Evolutionary conservation across 2,888 invertebrate genomes (phyloP).

Genomic region (Eupithecia pulchellata): DNA sequence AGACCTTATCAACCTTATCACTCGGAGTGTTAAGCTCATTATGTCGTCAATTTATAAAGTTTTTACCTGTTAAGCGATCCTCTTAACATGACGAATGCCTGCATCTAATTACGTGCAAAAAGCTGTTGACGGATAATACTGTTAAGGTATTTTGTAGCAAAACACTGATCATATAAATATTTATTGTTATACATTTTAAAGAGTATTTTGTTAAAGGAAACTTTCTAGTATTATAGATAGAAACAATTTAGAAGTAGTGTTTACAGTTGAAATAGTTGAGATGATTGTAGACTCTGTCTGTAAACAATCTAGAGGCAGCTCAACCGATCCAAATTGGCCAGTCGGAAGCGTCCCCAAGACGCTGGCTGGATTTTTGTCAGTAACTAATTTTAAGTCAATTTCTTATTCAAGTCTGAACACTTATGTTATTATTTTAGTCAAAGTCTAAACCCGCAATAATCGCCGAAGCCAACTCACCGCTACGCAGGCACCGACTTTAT

Average conservation of each 20-base stretch:
- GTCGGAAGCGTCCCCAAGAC: too few relatives aligned
- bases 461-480: background rate
- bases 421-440: too few relatives aligned
- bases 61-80: background rate
- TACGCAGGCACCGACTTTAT: constrained; percentile 9
- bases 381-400: too few relatives aligned
- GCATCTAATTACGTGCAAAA: background rate
- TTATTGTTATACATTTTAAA: background rate
- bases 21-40: background rate
- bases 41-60: background rate
- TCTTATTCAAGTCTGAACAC: background rate
- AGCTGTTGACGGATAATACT: background rate
- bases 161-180: background rate
- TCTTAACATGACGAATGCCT: background rate
- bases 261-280: too few relatives aligned
- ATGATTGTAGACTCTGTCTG: too few relatives aligned
- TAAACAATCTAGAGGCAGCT: too few relatives aligned
- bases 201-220: background rate
- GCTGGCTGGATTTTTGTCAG: too few relatives aligned
- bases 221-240: too few relatives aligned
- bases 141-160: background rate
- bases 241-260: too few relatives aligned
- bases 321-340: too few relatives aligned
- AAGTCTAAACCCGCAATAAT: background rate
- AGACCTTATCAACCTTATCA: too few relatives aligned